Conservation (phyloP, 2,888 invertebrate genomes). For the Bombylius discolor region DNA sequence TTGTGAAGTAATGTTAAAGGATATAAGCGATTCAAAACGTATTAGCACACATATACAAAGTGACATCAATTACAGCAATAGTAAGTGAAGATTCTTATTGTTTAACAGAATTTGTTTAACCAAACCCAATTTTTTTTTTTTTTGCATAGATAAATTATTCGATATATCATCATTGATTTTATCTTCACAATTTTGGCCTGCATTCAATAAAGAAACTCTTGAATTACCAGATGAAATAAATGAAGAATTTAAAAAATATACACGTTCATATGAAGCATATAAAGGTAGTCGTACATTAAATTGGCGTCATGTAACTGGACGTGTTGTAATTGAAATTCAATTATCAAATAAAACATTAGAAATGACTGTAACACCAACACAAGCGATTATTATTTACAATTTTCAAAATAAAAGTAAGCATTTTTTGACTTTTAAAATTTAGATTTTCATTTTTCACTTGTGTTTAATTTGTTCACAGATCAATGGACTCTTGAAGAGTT, state of each 20-base stretch:
- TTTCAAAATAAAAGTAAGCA: conserved; percentile 68
- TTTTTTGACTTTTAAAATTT: neutral
- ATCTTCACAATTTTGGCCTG: conserved; percentile 98
- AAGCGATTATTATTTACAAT: conserved; percentile 87
- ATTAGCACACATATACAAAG: conserved; percentile 78
- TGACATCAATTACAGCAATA: conserved; percentile 40
- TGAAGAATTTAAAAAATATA: conserved; percentile 70
- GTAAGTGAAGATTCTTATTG: conserved; percentile 16
- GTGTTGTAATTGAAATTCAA: conserved; percentile 82
- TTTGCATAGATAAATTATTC: conserved; percentile 38
- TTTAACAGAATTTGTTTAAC: too few relatives aligned
- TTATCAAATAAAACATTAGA: conserved; percentile 65
- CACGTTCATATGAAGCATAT: conserved; percentile 77
- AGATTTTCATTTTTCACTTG: neutral
- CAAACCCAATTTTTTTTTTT: neutral
- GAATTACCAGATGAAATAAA: conserved; percentile 71
- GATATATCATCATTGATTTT: conserved; percentile 75
- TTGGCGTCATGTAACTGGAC: conserved; percentile 90
- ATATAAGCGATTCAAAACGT: conserved; percentile 88
- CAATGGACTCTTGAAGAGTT: conserved; percentile 81
- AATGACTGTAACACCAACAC: conserved; percentile 79
- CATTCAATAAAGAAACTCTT: conserved; percentile 86
- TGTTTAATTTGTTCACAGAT: conserved; percentile 38
- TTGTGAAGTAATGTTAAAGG: conserved; percentile 98
- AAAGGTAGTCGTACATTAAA: conserved; percentile 84